Conservation (phyloP, 1,140 invertebrate species). For the Leptinotarsa undecemlineata region DNA sequence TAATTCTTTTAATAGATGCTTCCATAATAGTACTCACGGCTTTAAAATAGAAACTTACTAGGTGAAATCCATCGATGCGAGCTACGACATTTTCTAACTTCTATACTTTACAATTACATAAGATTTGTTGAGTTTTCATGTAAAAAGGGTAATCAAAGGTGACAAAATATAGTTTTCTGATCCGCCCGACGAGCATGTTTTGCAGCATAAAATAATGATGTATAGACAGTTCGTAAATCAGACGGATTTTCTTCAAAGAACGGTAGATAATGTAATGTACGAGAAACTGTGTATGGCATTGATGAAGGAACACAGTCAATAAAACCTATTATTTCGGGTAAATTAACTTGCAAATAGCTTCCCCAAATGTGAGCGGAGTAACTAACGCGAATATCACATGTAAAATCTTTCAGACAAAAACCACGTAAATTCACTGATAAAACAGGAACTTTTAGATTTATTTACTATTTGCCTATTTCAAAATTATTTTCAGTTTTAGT, state of each 20-base stretch:
- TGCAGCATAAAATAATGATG: background rate
- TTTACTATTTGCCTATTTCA: too few species aligned
- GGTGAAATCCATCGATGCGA: constrained; percentile 47
- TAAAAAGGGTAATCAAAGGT: constrained; percentile 41
- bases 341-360: background rate
- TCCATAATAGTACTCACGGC: constrained; percentile 35
- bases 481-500: too few species aligned
- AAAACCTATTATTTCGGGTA: background rate
- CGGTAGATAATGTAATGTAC: background rate
- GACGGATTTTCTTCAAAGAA: background rate
- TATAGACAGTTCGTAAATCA: background rate
- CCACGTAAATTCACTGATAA: too few species aligned
- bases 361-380: constrained; percentile 13
- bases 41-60: constrained; percentile 47
- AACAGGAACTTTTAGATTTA: too few species aligned
- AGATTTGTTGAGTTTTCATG: constrained; percentile 39
- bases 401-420: too few species aligned
- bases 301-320: background rate
- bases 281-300: background rate
- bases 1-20: too few species aligned
- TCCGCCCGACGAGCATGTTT: background rate
- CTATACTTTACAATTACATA: background rate
- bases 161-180: constrained; percentile 43
- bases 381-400: constrained; percentile 23
- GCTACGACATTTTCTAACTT: constrained; percentile 31